Evolutionary conservation across 53 echinoderm and acorn worm species (phyloP).

Genomic region (Stichopus horrens): DNA sequence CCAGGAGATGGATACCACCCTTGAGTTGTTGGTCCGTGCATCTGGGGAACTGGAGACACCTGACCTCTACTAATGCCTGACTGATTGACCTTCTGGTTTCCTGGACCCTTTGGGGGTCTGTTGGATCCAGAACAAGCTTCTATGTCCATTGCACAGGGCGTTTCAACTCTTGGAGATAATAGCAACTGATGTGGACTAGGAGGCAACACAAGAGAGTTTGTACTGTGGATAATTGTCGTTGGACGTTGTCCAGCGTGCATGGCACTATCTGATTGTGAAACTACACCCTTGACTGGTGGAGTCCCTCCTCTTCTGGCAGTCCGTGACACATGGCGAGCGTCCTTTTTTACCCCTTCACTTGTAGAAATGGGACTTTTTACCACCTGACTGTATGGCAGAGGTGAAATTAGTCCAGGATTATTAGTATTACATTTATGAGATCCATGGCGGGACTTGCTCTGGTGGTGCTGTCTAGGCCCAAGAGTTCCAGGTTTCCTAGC

Average conservation of each 20-base stretch:
- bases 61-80: background rate
- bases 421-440: background rate
- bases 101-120: background rate
- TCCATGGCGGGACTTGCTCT: constrained; percentile 43
- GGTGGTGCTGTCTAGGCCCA: constrained; percentile 20
- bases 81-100: constrained; percentile 30
- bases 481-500: constrained; percentile 12
- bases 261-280: constrained; percentile 14
- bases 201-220: constrained; percentile 10
- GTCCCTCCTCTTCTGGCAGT: background rate
- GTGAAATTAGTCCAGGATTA: constrained; percentile 36
- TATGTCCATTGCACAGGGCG: constrained; percentile 1
- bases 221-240: background rate
- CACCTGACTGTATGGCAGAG: constrained; percentile 60
- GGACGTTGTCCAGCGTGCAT: constrained; percentile 23
- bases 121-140: background rate
- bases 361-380: constrained; percentile 53
- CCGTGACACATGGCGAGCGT: constrained; percentile 12
- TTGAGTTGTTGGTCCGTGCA: constrained; percentile 12
- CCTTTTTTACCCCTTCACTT: constrained; percentile 44
- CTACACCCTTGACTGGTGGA: background rate
- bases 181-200: constrained; percentile 4
- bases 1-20: constrained; percentile 28
- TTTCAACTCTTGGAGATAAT: constrained; percentile 3
- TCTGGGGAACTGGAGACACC: background rate